phyloP scores from a whole-genome alignment of 2,888 invertebrate genomes.

The Drosophila rubida region DNA sequence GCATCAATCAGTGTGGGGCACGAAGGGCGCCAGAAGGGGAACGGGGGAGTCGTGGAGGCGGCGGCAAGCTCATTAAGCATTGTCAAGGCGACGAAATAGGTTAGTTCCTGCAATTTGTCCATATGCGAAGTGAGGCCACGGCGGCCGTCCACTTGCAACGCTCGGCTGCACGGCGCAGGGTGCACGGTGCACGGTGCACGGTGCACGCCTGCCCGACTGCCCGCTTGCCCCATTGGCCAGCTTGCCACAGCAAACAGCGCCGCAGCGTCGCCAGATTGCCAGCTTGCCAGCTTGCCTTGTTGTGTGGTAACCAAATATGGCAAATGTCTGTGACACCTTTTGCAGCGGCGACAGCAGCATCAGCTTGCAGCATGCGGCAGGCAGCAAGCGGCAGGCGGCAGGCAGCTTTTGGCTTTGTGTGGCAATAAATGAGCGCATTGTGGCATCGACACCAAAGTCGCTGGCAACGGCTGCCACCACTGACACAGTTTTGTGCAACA shows the following conservation, averaged over 20 bases:
- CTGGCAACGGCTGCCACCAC: constrained; percentile 35
- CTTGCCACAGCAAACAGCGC: constrained; percentile 6
- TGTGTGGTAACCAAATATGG: constrained; percentile 73
- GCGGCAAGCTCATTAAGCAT: constrained; percentile 46
- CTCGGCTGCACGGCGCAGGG: not conserved
- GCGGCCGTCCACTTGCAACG: constrained; percentile 29
- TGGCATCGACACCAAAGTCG: constrained; percentile 46
- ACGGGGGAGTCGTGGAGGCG: not conserved
- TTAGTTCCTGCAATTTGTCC: constrained; percentile 73
- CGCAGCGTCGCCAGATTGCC: not conserved
- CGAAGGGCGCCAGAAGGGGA: not conserved
- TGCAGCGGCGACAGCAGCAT: constrained; percentile 26
- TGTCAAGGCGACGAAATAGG: constrained; percentile 53
- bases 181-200: no score
- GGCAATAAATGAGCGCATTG: constrained; percentile 44
- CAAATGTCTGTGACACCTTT: constrained; percentile 60
- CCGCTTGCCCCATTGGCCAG: constrained; percentile 6
- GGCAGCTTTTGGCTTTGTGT: constrained; percentile 48
- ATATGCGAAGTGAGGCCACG: constrained; percentile 59
- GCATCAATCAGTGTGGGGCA: constrained; percentile 25
- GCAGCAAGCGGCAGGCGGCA: no score
- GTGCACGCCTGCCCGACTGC: not conserved
- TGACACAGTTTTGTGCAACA: constrained; percentile 60
- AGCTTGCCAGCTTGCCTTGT: constrained; percentile 23
- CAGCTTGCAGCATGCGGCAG: constrained; percentile 18